Evolutionary conservation across 1,140 invertebrate genomes (phyloP).

Genomic region (Heliconius melpomene): DNA sequence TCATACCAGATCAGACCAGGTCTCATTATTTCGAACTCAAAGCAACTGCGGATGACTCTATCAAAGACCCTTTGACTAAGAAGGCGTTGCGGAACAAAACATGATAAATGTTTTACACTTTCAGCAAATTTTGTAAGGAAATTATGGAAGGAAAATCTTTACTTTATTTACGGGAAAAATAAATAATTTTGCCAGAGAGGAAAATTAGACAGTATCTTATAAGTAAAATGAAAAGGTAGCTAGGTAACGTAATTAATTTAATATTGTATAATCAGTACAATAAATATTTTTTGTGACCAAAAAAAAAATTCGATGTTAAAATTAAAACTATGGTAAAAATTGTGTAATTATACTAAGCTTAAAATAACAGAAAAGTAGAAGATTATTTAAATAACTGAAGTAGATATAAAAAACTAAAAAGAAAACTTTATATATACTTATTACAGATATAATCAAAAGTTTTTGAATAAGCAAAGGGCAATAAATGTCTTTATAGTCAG

Average conservation of each 20-base stretch:
- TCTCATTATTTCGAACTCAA: constrained; percentile 24
- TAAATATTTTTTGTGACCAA: too few relatives aligned
- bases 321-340: too few relatives aligned
- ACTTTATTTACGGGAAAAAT: neutral
- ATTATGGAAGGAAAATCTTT: constrained; percentile 9
- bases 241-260: too few relatives aligned
- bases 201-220: neutral
- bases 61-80: constrained; percentile 24
- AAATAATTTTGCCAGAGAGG: neutral
- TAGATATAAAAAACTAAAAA: neutral
- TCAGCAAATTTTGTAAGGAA: neutral
- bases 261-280: too few relatives aligned
- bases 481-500: neutral
- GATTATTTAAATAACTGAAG: neutral
- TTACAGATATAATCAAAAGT: too few relatives aligned
- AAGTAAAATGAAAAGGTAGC: neutral
- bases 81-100: constrained; percentile 17
- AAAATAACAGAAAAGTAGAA: neutral
- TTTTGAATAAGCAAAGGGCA: neutral
- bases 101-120: constrained; percentile 22
- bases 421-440: too few relatives aligned
- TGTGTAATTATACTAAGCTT: neutral
- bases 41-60: constrained; percentile 21
- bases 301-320: too few relatives aligned
- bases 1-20: constrained; percentile 1